Conservation (phyloP, 2,888 invertebrate species). For the Drosophila niveifrons region DNA sequence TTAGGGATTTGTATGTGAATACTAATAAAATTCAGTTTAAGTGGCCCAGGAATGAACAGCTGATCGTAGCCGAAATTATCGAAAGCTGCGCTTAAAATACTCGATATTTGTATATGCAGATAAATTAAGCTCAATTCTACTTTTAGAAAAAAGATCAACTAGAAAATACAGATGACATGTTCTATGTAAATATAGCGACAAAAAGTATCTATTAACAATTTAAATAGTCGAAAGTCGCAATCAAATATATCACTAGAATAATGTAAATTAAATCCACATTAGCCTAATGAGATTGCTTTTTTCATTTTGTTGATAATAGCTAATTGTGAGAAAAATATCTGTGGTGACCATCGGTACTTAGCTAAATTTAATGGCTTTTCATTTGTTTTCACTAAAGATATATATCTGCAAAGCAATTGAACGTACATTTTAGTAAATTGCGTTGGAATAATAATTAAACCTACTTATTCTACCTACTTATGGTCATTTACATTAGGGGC, state of each 20-base stretch:
- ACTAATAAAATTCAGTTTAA: no score
- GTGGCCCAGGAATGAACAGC: background rate
- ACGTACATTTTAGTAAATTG: background rate
- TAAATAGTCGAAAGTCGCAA: background rate
- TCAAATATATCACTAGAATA: no score
- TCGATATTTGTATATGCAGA: background rate
- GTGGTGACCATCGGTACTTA: background rate
- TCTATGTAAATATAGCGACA: no score
- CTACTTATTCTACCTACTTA: background rate
- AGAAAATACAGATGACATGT: background rate
- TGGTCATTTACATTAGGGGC: background rate
- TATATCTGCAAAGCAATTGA: background rate
- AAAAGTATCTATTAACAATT: background rate
- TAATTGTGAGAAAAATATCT: background rate
- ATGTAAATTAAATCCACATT: background rate
- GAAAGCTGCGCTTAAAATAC: background rate
- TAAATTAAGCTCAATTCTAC: background rate
- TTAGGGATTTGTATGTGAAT: background rate
- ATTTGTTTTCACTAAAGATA: background rate
- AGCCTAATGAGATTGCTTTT: background rate
- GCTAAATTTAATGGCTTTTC: background rate
- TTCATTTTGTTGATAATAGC: background rate
- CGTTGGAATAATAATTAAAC: background rate
- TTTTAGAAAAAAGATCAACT: background rate
- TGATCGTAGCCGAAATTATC: conserved; percentile 3